phyloP scores from a whole-genome alignment of 2,113 vertebrate species.

The Athene noctua region DNA sequence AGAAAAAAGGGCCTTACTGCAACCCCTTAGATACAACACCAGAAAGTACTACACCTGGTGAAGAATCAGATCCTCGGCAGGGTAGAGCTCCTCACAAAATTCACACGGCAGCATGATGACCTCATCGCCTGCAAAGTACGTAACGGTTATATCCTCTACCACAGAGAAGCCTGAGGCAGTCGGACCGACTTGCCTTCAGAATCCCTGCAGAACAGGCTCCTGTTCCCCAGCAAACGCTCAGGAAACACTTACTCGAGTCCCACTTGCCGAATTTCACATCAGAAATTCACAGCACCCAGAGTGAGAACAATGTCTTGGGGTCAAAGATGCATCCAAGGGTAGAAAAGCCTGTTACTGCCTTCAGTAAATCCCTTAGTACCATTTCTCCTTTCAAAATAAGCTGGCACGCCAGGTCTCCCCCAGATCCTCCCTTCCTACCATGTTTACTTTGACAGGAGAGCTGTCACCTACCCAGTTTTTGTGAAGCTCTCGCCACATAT shows the following conservation, averaged over 20 bases:
- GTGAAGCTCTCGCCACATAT: fast-evolving
- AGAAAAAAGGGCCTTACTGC: not conserved
- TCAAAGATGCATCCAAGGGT: fast-evolving
- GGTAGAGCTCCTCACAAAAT: conserved; percentile 95
- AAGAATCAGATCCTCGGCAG: conserved; percentile 91
- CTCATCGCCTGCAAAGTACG: conserved; percentile 59
- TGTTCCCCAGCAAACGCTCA: not conserved
- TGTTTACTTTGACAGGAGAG: not conserved
- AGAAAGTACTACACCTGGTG: conserved; percentile 84
- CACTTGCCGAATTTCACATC: not conserved
- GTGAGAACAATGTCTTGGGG: not conserved
- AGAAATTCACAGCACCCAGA: not conserved
- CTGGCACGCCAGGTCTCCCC: not conserved
- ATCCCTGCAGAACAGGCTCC: not conserved
- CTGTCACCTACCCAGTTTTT: not conserved
- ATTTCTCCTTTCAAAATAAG: not conserved
- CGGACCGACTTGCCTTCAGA: not conserved
- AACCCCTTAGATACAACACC: not conserved
- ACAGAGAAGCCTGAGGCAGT: not conserved
- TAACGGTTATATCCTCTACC: not conserved
- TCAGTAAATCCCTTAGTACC: not conserved
- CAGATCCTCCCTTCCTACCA: not conserved
- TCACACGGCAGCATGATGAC: conserved; percentile 90
- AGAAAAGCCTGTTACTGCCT: not conserved
- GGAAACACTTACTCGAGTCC: not conserved